These are phyloP conservation scores for Heliconius himera DNA, from an alignment of 1,140 invertebrate species.

Conservation along the genomic window DNA sequence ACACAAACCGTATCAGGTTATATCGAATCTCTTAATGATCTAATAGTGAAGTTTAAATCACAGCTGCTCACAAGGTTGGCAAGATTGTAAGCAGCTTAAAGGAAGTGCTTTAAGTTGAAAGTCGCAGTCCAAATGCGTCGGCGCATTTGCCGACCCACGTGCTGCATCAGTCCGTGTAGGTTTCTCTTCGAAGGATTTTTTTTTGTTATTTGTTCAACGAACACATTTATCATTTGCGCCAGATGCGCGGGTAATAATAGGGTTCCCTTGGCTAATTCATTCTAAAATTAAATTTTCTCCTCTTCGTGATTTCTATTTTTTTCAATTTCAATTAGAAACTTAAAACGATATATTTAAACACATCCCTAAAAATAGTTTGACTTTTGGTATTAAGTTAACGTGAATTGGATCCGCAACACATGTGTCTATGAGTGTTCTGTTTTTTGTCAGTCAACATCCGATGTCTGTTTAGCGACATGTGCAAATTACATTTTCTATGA, in stretches of 20 bases:
- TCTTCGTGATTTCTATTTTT: constrained; percentile 44
- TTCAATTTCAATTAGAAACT: background rate
- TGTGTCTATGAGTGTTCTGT: constrained; percentile 60
- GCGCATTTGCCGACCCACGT: constrained; percentile 78
- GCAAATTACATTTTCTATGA: constrained; percentile 54
- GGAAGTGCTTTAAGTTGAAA: constrained; percentile 51
- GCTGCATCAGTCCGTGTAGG: constrained; percentile 66
- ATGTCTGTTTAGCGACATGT: constrained; percentile 70
- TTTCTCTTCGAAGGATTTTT: constrained; percentile 66
- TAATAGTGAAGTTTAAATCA: constrained; percentile 69
- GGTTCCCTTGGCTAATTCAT: constrained; percentile 60
- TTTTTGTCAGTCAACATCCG: constrained; percentile 74
- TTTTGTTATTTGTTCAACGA: constrained; percentile 56
- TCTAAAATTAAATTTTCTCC: constrained; percentile 70
- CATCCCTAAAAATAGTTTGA: background rate
- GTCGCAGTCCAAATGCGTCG: constrained; percentile 56
- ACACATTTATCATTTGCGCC: constrained; percentile 72
- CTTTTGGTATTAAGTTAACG: constrained; percentile 34
- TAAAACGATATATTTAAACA: constrained; percentile 17
- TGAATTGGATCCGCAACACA: constrained; percentile 64
- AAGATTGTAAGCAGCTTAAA: constrained; percentile 61
- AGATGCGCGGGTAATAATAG: constrained; percentile 74
- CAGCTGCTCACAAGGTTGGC: constrained; percentile 56
- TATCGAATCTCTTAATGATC: constrained; percentile 35
- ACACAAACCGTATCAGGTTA: background rate